These are phyloP conservation scores for Kryptolebias ocellatus DNA, from an alignment of 2,797 vertebrate species.

Conservation along the genomic window DNA sequence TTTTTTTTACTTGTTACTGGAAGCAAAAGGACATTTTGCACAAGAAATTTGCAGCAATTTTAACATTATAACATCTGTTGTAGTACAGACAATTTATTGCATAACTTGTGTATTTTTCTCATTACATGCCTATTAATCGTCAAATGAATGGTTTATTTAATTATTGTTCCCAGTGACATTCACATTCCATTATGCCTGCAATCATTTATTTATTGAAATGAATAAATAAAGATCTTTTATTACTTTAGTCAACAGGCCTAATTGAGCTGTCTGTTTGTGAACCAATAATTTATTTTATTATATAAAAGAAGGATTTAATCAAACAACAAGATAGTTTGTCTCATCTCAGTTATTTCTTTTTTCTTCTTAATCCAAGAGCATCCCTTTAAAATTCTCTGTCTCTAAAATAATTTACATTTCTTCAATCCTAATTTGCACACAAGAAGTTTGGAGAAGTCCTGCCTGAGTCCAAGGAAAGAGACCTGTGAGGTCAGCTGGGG, in stretches of 20 bases:
- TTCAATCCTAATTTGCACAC: slow-evolving; percentile 81
- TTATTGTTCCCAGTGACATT: too few relatives aligned
- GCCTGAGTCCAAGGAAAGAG: slow-evolving; percentile 61
- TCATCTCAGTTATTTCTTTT: slow-evolving; percentile 52
- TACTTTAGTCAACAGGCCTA: too few relatives aligned
- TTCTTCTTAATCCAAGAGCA: slow-evolving; percentile 79
- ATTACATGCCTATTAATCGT: too few relatives aligned
- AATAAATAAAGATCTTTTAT: too few relatives aligned
- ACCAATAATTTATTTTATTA: not conserved
- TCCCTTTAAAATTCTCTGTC: slow-evolving; percentile 60
- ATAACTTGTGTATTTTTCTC: not conserved
- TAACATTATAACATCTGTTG: too few relatives aligned
- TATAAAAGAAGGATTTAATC: too few relatives aligned
- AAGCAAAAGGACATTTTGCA: too few relatives aligned
- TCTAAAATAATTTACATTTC: slow-evolving; percentile 50
- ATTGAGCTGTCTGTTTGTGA: not conserved
- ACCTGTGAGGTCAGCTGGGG: slow-evolving; percentile 72
- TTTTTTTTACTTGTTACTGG: too few relatives aligned
- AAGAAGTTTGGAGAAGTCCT: slow-evolving; percentile 69
- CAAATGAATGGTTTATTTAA: too few relatives aligned
- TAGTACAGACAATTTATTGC: not conserved
- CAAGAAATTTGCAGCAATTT: too few relatives aligned
- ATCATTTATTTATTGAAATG: too few relatives aligned
- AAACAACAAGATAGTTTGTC: slow-evolving; percentile 36
- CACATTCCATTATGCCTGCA: too few relatives aligned